Percentiles rank a stretch among this genome's conserved stretches.
phyloP scores from a whole-genome alignment of 1,140 invertebrate species.

The Aphis gossypii region DNA sequence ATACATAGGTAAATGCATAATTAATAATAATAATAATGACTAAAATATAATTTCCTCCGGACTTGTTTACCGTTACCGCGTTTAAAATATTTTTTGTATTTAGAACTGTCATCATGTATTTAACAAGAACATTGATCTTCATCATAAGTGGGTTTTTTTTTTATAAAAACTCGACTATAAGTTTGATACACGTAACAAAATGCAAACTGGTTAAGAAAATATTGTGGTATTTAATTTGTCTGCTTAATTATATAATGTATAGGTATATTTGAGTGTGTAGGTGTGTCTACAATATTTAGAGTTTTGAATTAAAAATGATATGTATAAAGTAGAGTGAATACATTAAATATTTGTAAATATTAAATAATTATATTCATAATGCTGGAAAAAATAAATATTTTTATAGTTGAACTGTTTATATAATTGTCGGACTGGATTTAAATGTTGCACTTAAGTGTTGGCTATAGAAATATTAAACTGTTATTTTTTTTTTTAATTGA shows the following conservation, averaged over 20 bases:
- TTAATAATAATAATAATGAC: neutral
- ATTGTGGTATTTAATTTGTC: neutral
- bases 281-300: neutral
- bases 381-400: neutral
- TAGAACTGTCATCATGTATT: neutral
- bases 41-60: neutral
- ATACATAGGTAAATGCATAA: neutral
- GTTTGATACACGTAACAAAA: neutral
- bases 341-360: neutral
- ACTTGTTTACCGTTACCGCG: neutral
- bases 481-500: conserved; percentile 15
- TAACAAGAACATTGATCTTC: neutral
- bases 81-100: neutral
- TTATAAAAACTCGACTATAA: neutral
- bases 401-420: neutral
- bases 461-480: neutral
- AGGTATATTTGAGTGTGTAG: neutral
- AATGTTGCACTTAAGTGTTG: neutral
- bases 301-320: conserved; percentile 7
- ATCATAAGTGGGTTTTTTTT: neutral
- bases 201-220: neutral
- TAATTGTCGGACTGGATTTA: neutral
- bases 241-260: conserved; percentile 2
- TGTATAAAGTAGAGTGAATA: neutral
- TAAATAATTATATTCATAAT: neutral